A percentile compares a stretch with the other conserved stretches of the same genome.
These are phyloP conservation scores for Leptinotarsa defecta DNA, from an alignment of 1,140 invertebrate genomes.

Conservation along the genomic window DNA sequence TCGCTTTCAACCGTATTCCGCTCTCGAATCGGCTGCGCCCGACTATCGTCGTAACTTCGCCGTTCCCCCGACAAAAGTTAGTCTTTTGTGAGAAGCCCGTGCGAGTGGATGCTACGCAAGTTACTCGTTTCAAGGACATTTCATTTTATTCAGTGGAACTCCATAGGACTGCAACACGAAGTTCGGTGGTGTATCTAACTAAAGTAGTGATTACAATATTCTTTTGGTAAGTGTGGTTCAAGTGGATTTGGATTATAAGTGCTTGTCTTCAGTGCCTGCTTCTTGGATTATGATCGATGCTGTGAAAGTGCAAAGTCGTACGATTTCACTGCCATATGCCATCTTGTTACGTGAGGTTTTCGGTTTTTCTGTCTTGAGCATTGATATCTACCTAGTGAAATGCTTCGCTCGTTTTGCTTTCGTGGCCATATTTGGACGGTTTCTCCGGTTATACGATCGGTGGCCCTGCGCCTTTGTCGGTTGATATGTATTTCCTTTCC, in stretches of 20 bases:
- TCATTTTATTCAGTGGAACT: not conserved
- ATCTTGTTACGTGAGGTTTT: slow-evolving; percentile 19
- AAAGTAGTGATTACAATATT: slow-evolving; percentile 8
- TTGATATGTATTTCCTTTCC: not conserved
- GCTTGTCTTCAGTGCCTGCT: slow-evolving; percentile 17
- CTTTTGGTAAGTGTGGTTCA: slow-evolving; percentile 27
- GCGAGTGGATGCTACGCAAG: slow-evolving; percentile 20
- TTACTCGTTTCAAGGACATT: slow-evolving; percentile 29
- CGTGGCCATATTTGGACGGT: slow-evolving; percentile 4
- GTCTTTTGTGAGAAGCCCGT: slow-evolving; percentile 26
- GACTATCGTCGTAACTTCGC: slow-evolving; percentile 4
- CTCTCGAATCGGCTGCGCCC: slow-evolving; percentile 16
- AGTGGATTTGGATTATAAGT: slow-evolving; percentile 12
- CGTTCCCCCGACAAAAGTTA: slow-evolving; percentile 23
- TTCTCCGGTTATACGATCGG: not conserved
- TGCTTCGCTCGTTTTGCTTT: slow-evolving; percentile 7
- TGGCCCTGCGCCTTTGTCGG: not conserved
- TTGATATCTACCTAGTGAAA: not conserved
- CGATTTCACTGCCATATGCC: slow-evolving; percentile 25
- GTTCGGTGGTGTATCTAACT: slow-evolving; percentile 14
- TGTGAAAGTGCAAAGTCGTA: slow-evolving; percentile 19
- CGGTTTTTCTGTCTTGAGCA: not conserved
- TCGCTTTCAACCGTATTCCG: slow-evolving; percentile 28
- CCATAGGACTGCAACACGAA: slow-evolving; percentile 8
- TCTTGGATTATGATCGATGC: slow-evolving; percentile 15